phyloP scores from a whole-genome alignment of 2,888 invertebrate genomes.

The Leucophora obtusa region DNA sequence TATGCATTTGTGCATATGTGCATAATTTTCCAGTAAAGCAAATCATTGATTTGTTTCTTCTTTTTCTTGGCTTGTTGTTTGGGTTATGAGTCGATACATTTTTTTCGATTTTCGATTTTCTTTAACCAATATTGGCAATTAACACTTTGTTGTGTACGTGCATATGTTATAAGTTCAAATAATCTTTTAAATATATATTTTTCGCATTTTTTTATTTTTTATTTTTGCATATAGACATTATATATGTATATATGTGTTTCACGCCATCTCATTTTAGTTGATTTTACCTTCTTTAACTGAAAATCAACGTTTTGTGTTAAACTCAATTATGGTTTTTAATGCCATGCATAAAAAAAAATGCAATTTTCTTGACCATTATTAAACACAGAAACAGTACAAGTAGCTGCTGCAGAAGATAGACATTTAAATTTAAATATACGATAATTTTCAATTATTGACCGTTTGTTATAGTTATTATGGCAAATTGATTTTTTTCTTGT shows the following conservation, averaged over 20 bases:
- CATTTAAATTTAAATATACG: no score
- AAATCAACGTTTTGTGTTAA: slow-evolving; percentile 48
- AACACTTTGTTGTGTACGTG: slow-evolving; percentile 60
- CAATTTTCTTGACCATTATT: slow-evolving; percentile 49
- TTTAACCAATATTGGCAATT: slow-evolving; percentile 61
- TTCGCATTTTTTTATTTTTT: background rate
- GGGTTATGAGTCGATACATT: slow-evolving; percentile 2
- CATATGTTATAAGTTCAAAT: slow-evolving; percentile 61
- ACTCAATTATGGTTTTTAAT: slow-evolving; percentile 40
- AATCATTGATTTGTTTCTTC: slow-evolving; percentile 38
- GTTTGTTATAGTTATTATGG: slow-evolving; percentile 27
- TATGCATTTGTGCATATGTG: background rate
- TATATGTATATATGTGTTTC: background rate
- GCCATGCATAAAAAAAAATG: slow-evolving; percentile 28
- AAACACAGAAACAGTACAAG: background rate
- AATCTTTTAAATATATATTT: slow-evolving; percentile 23
- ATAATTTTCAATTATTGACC: slow-evolving; percentile 56
- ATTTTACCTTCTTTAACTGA: slow-evolving; percentile 23
- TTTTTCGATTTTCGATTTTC: slow-evolving; percentile 17
- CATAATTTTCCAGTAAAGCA: slow-evolving; percentile 10
- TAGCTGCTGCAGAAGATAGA: slow-evolving; percentile 20
- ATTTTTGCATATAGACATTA: slow-evolving; percentile 13
- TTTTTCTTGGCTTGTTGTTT: slow-evolving; percentile 18
- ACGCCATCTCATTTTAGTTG: slow-evolving; percentile 7
- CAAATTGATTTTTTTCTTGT: slow-evolving; percentile 38